Base-by-base conservation (phyloP, 2,113 vertebrate genomes). In the Cebus imitator region DNA sequence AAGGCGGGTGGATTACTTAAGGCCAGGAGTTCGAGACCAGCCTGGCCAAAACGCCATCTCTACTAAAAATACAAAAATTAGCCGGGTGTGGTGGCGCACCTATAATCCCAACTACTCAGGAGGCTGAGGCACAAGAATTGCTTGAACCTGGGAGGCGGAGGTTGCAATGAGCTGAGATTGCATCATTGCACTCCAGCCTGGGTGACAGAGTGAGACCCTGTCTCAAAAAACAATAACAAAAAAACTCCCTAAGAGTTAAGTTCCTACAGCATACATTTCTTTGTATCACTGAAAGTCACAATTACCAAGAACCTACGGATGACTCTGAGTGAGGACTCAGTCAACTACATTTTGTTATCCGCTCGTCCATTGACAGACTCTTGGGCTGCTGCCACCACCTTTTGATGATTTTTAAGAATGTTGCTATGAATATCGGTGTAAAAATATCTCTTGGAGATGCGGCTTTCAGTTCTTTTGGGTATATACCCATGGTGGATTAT, bases 21-120 rank as follows among this genome's bases (percentile, higher is more conserved):
- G 61, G 61, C 61, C 27, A 64, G 61, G 61, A 32, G 12, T 64
- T 64, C 12, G 12, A 64, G 61, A 30, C 12, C 27, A 64, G 61
- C 61, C 61, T 32, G 27, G 27, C 61, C 61, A 64, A 64, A 64
- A 30, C 12, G 27, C 27, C 5, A 32, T 64, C 61, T 64, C 27
- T 64, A 64, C 12, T 14, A 32, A 64, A 64, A 64, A 64, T 64
- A 30, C 27, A 30, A 32, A 64, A 30, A 64, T 64, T 64, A 64
- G 27, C 27, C 0, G 0, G 27, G 27, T 0, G 27, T 32, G 27
- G 61, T 64, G 61, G 27, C 27, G 2, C 1, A 13, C 61, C 61
- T 64, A 13, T 64, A 32, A 64, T 64, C 61, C 12, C 61, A 64
- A 25, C 61, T 32, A 64, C 61, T 64, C 2, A 2, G 27, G 61